Conservation (phyloP, 2,888 invertebrate species). For the Drosophila hamatofila region DNA sequence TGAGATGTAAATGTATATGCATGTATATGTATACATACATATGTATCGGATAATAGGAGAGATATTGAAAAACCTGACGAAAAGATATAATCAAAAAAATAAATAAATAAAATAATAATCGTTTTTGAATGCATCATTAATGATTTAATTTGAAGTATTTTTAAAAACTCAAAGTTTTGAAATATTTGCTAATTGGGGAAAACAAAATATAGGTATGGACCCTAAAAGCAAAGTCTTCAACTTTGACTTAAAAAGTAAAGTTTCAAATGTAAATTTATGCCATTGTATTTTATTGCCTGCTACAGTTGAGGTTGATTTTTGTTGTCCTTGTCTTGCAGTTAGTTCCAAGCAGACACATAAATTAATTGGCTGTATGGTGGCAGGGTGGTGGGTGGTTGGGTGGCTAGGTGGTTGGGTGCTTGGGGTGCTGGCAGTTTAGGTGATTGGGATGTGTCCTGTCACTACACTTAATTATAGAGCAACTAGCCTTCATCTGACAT, state of each 20-base stretch:
- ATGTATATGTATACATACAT: no score
- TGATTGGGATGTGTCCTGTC: conserved; percentile 27
- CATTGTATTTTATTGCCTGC: neutral
- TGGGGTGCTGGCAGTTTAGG: conserved; percentile 4
- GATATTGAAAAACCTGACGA: no score
- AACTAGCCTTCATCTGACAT: conserved; percentile 14
- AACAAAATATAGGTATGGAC: no score
- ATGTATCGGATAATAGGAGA: no score
- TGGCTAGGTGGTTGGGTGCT: conserved; percentile 7
- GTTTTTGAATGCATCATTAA: no score
- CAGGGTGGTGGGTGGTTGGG: neutral
- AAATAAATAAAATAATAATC: no score
- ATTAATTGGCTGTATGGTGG: conserved; percentile 22
- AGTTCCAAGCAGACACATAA: conserved; percentile 10
- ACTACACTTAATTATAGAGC: conserved; percentile 38
- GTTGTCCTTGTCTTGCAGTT: conserved; percentile 11
- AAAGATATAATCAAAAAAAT: no score
- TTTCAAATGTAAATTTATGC: neutral
- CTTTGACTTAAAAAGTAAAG: neutral
- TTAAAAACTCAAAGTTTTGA: no score
- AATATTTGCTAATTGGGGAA: no score
- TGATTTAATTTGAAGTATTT: no score
- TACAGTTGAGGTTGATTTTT: neutral
- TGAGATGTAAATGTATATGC: no score
- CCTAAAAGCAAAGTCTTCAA: neutral